Conservation (phyloP, 2,888 invertebrate species). For the Lycophotia porphyrea region DNA sequence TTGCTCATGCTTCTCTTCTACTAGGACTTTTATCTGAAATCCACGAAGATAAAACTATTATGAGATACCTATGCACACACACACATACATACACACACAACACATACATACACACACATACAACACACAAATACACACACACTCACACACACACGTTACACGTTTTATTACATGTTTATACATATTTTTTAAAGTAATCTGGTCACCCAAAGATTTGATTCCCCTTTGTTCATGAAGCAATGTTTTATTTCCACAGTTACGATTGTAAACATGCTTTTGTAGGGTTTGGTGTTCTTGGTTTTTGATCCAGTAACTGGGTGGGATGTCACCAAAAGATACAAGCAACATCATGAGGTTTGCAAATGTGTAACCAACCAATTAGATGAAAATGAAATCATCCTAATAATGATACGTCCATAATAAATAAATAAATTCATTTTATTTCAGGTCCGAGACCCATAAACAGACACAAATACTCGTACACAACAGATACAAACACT, state of each 20-base stretch:
- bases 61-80: too few species aligned
- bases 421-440: too few species aligned
- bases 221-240: not conserved
- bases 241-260: not conserved
- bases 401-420: too few species aligned
- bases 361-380: not conserved
- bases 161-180: too few species aligned
- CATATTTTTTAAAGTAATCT: too few species aligned
- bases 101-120: too few species aligned
- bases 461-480: too few species aligned
- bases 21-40: constrained; percentile 82
- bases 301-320: not conserved
- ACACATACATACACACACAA: too few species aligned
- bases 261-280: not conserved
- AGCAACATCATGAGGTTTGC: not conserved
- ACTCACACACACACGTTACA: too few species aligned
- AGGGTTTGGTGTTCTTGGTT: not conserved
- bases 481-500: too few species aligned
- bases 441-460: too few species aligned
- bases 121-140: too few species aligned
- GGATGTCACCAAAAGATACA: not conserved
- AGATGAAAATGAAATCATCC: not conserved
- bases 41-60: not conserved
- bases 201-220: not conserved
- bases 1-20: constrained; percentile 81